Base-by-base conservation (phyloP, 2,888 invertebrate species). In the Stomorhina lunata region DNA sequence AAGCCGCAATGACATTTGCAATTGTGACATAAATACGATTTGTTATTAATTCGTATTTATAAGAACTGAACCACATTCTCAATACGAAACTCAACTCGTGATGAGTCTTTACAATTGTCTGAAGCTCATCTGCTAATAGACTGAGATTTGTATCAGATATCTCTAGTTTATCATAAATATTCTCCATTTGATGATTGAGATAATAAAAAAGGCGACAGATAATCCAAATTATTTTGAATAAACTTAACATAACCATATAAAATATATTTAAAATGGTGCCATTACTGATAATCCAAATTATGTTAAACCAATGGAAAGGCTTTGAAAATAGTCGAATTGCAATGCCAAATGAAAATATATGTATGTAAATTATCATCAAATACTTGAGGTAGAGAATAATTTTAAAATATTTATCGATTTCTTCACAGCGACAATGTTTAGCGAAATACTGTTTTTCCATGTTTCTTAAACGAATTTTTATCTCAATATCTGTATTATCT, bases 201-300 rank as follows among this genome's bases (percentile, higher is more conserved):
- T 80, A 34, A 27, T 43, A 40, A 10, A 73, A 43, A 25, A 80
- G 43, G 15, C 59, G 79, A 25, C 73, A 80, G 9, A 68, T 80
- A 7, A 10, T 50, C 59, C 48, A 73, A 10, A 61, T 2, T 5
- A 61, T 25, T 53, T 68, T 3, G 27, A 73, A 80, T 53, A 61
- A 73, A 22, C 45, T 25, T 43, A 80, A 73, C 9, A 73, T 29
- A 12, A 80, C 66, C 12, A 53, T 2, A 1, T 10, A n/a, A 6
- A 25, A 9, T 15, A 73, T 22, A 48, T 63, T 65, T 12, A 79
- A 61, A 25, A 59, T 53, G 2, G 15, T 66, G 10, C 15, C 17
- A 17, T 9, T 12, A n/a, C 4, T 20, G 6, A 71, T 7, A 3
- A 29, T 32, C 10, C 57, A n/a, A 12, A 55, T 27, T 37, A 34